Conservation (phyloP, 2,797 vertebrate species). For the Oreortyx pictus region DNA sequence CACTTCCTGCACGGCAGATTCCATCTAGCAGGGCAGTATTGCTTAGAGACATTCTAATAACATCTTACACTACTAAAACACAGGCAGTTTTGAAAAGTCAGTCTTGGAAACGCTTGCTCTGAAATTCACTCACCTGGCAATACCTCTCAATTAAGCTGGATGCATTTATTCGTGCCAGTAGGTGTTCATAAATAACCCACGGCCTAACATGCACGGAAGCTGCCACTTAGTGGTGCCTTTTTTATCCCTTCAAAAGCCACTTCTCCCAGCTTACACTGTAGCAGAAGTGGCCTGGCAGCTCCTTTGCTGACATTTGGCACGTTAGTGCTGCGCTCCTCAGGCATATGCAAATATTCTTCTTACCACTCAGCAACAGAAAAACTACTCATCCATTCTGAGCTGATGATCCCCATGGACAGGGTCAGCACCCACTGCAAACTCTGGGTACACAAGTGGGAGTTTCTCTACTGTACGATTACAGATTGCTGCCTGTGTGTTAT, state of each 20-base stretch:
- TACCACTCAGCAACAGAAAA: neutral
- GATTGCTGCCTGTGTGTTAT: neutral
- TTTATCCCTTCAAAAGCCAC: neutral
- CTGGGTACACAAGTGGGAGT: neutral
- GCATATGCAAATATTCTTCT: neutral
- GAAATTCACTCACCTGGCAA: neutral
- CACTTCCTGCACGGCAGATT: neutral
- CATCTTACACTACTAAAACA: neutral
- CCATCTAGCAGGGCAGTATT: neutral
- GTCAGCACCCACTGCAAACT: neutral
- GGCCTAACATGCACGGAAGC: neutral
- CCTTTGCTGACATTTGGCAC: neutral
- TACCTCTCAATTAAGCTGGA: neutral
- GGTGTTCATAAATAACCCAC: neutral
- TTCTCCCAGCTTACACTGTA: neutral
- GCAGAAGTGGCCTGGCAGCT: neutral
- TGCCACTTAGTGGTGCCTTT: neutral
- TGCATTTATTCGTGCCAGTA: neutral
- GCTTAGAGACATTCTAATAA: neutral
- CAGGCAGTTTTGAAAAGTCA: neutral
- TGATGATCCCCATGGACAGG: neutral
- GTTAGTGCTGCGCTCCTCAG: neutral
- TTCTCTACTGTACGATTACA: neutral
- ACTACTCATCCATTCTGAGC: fast-evolving
- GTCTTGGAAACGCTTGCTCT: neutral